phyloP scores from a whole-genome alignment of 2,113 vertebrate species.

The Chloroceryle aenea region DNA sequence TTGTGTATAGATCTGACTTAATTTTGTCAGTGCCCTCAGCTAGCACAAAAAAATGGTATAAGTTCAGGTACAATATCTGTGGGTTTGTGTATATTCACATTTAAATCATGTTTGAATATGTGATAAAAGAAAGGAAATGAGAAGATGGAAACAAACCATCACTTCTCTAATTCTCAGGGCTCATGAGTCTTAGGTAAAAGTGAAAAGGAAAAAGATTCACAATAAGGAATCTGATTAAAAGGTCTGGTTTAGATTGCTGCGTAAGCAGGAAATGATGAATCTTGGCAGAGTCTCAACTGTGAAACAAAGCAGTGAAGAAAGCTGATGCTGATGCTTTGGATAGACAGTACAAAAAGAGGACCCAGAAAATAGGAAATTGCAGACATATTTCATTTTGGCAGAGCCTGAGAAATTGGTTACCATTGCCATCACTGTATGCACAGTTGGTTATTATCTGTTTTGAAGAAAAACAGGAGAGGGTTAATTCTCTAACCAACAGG shows the following conservation, averaged over 20 bases:
- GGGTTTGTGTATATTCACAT: not conserved
- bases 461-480: not conserved
- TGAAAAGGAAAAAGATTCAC: slow-evolving; percentile 21
- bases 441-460: slow-evolving; percentile 1
- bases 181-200: slow-evolving; percentile 36
- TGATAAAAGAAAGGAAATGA: slow-evolving; percentile 51
- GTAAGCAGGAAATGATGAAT: slow-evolving; percentile 69
- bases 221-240: slow-evolving; percentile 45
- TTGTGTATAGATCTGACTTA: not conserved
- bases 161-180: slow-evolving; percentile 12
- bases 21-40: not conserved
- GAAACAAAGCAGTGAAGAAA: slow-evolving; percentile 59
- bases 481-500: not conserved
- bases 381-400: slow-evolving; percentile 55
- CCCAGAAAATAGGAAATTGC: slow-evolving; percentile 49
- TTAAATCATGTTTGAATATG: slow-evolving; percentile 14
- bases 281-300: slow-evolving; percentile 53
- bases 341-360: slow-evolving; percentile 32
- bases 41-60: not conserved
- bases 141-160: slow-evolving; percentile 41
- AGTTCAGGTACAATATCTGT: not conserved
- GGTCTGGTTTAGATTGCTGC: slow-evolving; percentile 39
- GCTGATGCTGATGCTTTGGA: slow-evolving; percentile 41
- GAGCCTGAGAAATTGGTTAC: slow-evolving; percentile 25
- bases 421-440: not conserved